Evolutionary conservation across 37 sponge, comb jelly and placozoan genomes (phyloP), one percentile per base, ranked within the genome.

Genomic region (Spongia lamella): DNA sequence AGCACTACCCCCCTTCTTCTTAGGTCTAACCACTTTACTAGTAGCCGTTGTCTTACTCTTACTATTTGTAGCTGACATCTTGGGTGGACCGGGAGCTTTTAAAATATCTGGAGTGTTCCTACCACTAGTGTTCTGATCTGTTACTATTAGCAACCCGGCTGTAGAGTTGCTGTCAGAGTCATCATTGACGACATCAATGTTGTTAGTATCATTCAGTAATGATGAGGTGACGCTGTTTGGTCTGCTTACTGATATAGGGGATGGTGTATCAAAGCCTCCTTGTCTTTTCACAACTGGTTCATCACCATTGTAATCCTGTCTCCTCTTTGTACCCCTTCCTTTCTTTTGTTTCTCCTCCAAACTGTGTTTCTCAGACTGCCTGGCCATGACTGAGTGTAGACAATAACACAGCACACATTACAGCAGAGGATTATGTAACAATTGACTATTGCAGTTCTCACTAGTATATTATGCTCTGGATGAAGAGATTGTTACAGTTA

Each of bases 291-390:
- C 30, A 34, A 33, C 36, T 0, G 86, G 74, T 38, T 81, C 86
- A 29, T 32, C 39, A 1, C 73, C 72, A 6, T 25, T 35, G 29
- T 74, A 20, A 63, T 63, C 64, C 79, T 83, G 57, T 75, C 79
- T 9, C 57, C 21, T 0, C 27, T 66, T 43, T 43, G 37, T 54
- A 78, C 38, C 32, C 56, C 24, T 59, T 24, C 37, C n/a, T 22
- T 66, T 82, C 55, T 56, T 60, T 54, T 70, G 71, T 73, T 68
- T 85, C 66, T 43, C 47, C 9, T 43, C 71, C 50, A 60, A 62
- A 9, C 69, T 61, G 54, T 73, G 79, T 63, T 63, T 64, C 58
- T 90, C 91, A 22, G 83, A 81, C 69, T 90, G 86, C 68, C 75
- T 77, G 24, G 86, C 83, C 68, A 90, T 32, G 43, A 90, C 91